Base-by-base conservation (phyloP, 2,797 vertebrate genomes). In the Eospalax fontanierii region DNA sequence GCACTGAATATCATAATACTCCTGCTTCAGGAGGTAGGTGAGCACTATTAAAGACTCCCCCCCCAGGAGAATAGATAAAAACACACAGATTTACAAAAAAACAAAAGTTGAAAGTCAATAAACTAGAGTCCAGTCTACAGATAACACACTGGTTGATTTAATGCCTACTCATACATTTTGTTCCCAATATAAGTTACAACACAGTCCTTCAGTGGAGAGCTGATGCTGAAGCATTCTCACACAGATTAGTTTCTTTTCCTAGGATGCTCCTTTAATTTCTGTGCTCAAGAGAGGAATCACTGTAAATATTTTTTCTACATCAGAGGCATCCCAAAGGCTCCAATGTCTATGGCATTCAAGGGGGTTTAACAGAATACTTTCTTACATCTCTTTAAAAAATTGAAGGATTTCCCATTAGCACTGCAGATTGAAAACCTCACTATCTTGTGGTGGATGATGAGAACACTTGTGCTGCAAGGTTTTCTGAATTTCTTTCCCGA, bases 101-200 rank as follows among this genome's bases (percentile, higher is more conserved):
- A 59, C 61, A 74, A 75, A 95, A 63, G 80, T 16, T 75, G 11
- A 74, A 90, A 90, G 63, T 84, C 28, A 68, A 91, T 71, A 54
- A 81, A 12, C 22, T 35, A 40, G 68, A n/a, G n/a, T n/a, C n/a
- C 24, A 54, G 28, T 12, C 26, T 88, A 74, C 40, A 63, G 63
- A 81, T 24, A 28, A 86, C 57, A 81, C 59, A 70, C 28, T 79
- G 57, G 30, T 40, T 43, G 75, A 50, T 9, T n/a, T 43, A 70
- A 90, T 6, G 21, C 24, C 6, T 28, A 50, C 40, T 66, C 38
- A 71, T n/a, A 19, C 1, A 43, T n/a, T 80, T 80, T 76, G 24
- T 81, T 84, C 11, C 57, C 71, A 76, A 43, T 76, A 70, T 68
- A 71, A 66, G 71, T n/a, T 43, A 80, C 26, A 54, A 21, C 63